These are phyloP conservation scores for Acronicta alni DNA, from an alignment of 2,888 invertebrate genomes.

Conservation along the genomic window DNA sequence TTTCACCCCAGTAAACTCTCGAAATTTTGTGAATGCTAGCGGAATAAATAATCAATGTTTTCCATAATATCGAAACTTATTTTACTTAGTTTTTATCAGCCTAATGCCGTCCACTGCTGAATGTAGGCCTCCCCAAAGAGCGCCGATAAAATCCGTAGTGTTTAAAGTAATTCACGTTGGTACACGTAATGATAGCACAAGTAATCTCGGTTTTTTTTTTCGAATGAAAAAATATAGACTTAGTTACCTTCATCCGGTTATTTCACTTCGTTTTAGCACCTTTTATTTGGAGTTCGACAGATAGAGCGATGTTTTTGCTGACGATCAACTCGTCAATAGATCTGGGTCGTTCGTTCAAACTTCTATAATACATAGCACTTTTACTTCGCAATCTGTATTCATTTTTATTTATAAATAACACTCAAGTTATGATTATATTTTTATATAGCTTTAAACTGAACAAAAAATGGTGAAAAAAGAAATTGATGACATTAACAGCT, in stretches of 20 bases:
- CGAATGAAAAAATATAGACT: slow-evolving; percentile 23
- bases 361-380: slow-evolving; percentile 82
- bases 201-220: not conserved
- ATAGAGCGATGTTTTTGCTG: slow-evolving; percentile 74
- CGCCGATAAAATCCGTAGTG: no score
- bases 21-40: no score
- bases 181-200: not conserved
- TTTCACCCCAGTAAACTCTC: no score
- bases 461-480: not conserved
- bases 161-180: not conserved
- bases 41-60: no score
- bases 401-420: slow-evolving; percentile 42
- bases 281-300: slow-evolving; percentile 75
- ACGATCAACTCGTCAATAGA: slow-evolving; percentile 73
- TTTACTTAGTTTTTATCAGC: no score
- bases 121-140: no score
- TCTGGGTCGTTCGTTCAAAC: slow-evolving; percentile 80
- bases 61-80: no score
- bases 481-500: not conserved
- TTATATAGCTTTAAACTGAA: not conserved
- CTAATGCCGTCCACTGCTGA: no score
- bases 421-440: slow-evolving; percentile 33
- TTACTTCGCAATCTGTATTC: slow-evolving; percentile 75
- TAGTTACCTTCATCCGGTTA: slow-evolving; percentile 54
- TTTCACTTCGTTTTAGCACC: slow-evolving; percentile 75